phyloP scores from a whole-genome alignment of 2,888 invertebrate genomes.

The Cremastobaeus sp. region DNA sequence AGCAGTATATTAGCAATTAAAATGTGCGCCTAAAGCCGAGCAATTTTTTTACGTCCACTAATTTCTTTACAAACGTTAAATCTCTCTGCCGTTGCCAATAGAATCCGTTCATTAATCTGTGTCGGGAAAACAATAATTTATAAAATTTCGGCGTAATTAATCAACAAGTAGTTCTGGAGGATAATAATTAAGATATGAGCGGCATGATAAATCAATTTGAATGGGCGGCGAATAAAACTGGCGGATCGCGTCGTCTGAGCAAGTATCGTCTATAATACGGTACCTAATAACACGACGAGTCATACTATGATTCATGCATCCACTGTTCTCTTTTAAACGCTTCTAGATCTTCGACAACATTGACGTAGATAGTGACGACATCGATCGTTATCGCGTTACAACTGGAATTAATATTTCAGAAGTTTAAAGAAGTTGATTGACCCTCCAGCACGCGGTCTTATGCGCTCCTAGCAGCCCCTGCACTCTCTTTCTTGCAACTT shows the following conservation, averaged over 20 bases:
- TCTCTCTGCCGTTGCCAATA: too few species aligned
- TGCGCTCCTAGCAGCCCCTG: constrained; percentile 19
- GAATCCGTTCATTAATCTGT: too few species aligned
- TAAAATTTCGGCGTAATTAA: too few species aligned
- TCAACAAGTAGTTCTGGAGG: neutral
- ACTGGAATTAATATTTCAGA: constrained; percentile 66
- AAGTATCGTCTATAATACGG: neutral
- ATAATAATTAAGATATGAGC: neutral
- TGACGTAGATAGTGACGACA: constrained; percentile 64
- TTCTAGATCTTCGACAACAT: constrained; percentile 67
- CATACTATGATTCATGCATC: constrained; percentile 9
- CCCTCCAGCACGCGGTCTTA: constrained; percentile 46
- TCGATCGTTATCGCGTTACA: constrained; percentile 68
- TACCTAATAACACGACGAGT: too few species aligned
- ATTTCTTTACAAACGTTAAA: too few species aligned
- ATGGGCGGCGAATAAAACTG: constrained; percentile 1
- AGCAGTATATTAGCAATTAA: too few species aligned
- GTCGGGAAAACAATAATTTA: too few species aligned
- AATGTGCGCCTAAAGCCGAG: too few species aligned
- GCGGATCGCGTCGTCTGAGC: neutral
- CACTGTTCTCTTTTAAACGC: constrained; percentile 22
- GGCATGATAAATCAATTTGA: neutral
- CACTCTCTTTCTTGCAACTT: constrained; percentile 15
- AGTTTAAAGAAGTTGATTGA: constrained; percentile 64
- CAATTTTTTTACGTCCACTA: too few species aligned